phyloP scores from a whole-genome alignment of 1,140 invertebrate genomes.

The Piezodorus guildinii region DNA sequence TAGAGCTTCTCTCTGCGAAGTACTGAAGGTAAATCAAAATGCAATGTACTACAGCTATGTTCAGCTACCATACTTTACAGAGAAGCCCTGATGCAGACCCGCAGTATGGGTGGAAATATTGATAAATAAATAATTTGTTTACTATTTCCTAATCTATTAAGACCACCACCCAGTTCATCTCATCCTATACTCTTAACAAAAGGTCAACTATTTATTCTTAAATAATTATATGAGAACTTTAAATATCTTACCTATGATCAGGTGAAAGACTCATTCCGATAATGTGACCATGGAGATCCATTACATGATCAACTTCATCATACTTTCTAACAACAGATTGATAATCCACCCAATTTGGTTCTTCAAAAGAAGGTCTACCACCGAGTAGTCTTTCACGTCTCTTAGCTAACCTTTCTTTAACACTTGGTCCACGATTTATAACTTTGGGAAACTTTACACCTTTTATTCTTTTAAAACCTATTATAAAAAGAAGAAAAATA shows the following conservation, averaged over 20 bases:
- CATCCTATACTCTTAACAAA: too few relatives aligned
- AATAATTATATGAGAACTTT: neutral
- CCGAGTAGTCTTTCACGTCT: conserved; percentile 19
- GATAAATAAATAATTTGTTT: too few relatives aligned
- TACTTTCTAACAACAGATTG: conserved; percentile 57
- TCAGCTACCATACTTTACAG: too few relatives aligned
- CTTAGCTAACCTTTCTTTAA: conserved; percentile 46
- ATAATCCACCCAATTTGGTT: conserved; percentile 55
- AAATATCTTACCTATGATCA: conserved; percentile 54
- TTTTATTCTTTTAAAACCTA: conserved; percentile 65
- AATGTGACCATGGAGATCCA: conserved; percentile 80
- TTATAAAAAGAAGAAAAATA: conserved; percentile 14
- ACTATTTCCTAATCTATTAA: too few relatives aligned
- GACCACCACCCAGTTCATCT: too few relatives aligned
- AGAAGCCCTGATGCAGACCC: too few relatives aligned
- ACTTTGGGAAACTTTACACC: conserved; percentile 56
- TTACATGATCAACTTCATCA: conserved; percentile 68
- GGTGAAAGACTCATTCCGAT: conserved; percentile 81
- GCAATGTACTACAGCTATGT: too few relatives aligned
- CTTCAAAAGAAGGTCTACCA: conserved; percentile 32
- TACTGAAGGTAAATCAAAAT: too few relatives aligned
- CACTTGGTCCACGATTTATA: conserved; percentile 52
- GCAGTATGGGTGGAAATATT: too few relatives aligned
- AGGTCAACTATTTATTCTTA: too few relatives aligned
- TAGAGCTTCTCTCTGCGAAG: too few relatives aligned